These are phyloP conservation scores for Zapornia atra DNA, from an alignment of 2,113 vertebrate genomes.

Conservation along the genomic window DNA sequence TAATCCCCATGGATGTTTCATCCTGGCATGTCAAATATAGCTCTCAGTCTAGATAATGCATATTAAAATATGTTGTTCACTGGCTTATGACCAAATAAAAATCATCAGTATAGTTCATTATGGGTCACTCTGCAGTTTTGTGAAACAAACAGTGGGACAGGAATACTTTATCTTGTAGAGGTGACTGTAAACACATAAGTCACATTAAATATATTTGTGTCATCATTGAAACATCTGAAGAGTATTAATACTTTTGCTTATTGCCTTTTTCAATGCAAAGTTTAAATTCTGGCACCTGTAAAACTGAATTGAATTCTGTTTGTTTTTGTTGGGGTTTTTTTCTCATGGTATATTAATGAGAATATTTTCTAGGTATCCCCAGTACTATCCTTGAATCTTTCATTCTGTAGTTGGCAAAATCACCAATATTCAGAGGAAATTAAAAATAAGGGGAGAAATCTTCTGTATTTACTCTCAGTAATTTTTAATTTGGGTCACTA, in stretches of 20 bases:
- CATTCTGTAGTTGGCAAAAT: not conserved
- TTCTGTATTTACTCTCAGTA: not conserved
- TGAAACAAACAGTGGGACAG: not conserved
- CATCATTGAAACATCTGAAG: not conserved
- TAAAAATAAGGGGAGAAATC: not conserved
- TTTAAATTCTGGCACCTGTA: not conserved
- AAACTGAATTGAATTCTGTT: not conserved
- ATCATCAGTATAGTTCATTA: not conserved
- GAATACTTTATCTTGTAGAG: not conserved
- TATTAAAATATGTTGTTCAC: not conserved
- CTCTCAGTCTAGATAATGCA: not conserved
- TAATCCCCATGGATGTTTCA: not conserved
- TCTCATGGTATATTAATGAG: fast-evolving
- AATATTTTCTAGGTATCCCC: not conserved
- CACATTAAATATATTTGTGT: not conserved
- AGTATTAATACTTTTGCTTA: not conserved
- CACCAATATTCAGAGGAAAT: not conserved
- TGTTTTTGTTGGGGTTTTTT: not conserved
- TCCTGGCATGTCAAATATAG: not conserved
- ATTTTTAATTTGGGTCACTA: not conserved
- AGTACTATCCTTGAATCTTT: not conserved
- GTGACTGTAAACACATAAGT: not conserved
- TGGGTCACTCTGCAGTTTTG: not conserved
- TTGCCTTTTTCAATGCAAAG: not conserved
- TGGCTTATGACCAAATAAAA: not conserved